Evolutionary conservation across 1,140 invertebrate genomes (phyloP).

Genomic region (Odontomachus brunneus): DNA sequence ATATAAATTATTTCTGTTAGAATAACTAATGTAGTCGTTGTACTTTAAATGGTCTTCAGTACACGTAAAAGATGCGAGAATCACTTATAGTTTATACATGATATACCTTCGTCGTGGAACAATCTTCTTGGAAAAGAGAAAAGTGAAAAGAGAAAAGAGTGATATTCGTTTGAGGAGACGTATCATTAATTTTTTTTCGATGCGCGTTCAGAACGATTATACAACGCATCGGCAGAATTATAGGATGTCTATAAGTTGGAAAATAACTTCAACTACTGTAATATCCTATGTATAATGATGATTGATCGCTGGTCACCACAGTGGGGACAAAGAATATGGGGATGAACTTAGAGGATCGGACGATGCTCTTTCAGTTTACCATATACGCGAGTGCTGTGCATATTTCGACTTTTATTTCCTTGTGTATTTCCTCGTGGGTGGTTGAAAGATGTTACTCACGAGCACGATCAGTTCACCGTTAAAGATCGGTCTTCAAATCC

Average conservation of each 20-base stretch:
- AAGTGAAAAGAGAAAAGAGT: background rate
- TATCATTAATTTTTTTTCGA: too few relatives aligned
- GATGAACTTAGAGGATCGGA: background rate
- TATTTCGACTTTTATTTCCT: background rate
- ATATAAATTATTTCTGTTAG: background rate
- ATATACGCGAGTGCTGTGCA: background rate
- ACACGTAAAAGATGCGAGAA: background rate
- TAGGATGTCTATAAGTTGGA: background rate
- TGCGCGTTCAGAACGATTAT: background rate
- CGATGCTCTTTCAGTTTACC: background rate
- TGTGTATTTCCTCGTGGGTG: background rate
- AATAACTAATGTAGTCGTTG: background rate
- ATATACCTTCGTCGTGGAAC: background rate
- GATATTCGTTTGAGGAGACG: too few relatives aligned
- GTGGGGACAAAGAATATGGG: background rate
- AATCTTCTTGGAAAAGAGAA: too few relatives aligned
- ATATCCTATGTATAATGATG: background rate
- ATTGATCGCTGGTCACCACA: slow-evolving; percentile 13
- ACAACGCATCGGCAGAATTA: background rate
- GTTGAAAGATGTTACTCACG: slow-evolving; percentile 4
- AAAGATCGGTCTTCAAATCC: slow-evolving; percentile 1
- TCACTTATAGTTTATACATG: background rate
- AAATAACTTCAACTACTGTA: background rate
- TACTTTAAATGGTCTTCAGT: background rate
- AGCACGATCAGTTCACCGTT: background rate